Percentiles rank a stretch among this genome's conserved stretches.
These are phyloP conservation scores for Pemphigus obesinymphae DNA, from an alignment of 1,140 invertebrate species.

Conservation along the genomic window DNA sequence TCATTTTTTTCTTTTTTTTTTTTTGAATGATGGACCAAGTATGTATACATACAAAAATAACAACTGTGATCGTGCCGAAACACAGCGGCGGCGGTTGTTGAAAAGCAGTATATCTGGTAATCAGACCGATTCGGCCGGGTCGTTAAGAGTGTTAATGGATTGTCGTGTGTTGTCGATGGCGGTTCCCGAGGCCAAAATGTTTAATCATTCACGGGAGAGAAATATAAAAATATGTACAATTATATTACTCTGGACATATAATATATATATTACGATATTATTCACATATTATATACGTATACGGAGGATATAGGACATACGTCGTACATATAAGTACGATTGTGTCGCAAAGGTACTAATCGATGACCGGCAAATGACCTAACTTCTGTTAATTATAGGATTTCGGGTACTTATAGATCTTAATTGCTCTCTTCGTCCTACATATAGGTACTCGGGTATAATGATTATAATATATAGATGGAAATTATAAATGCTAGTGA, in stretches of 20 bases:
- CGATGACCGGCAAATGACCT: not conserved
- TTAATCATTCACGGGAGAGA: slow-evolving; percentile 13
- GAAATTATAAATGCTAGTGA: too few species aligned
- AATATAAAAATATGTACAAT: not conserved
- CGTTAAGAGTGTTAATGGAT: slow-evolving; percentile 38
- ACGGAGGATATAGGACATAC: too few species aligned
- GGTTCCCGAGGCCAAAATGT: slow-evolving; percentile 30
- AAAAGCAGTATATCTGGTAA: not conserved
- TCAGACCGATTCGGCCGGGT: not conserved
- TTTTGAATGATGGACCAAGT: too few species aligned
- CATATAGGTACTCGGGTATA: not conserved
- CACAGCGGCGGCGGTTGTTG: not conserved
- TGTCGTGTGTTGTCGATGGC: slow-evolving; percentile 7
- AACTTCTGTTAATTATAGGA: too few species aligned
- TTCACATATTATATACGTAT: not conserved
- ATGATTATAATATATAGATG: not conserved
- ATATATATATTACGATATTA: too few species aligned
- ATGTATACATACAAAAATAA: not conserved
- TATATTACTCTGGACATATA: too few species aligned
- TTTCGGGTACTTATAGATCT: not conserved
- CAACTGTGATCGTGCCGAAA: not conserved
- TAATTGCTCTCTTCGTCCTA: not conserved
- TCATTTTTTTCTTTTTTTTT: too few species aligned
- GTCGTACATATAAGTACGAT: too few species aligned
- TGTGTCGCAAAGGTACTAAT: slow-evolving; percentile 10